These are phyloP conservation scores for Paedocypris micromegethes DNA, from an alignment of 2,797 vertebrate genomes.

Conservation along the genomic window DNA sequence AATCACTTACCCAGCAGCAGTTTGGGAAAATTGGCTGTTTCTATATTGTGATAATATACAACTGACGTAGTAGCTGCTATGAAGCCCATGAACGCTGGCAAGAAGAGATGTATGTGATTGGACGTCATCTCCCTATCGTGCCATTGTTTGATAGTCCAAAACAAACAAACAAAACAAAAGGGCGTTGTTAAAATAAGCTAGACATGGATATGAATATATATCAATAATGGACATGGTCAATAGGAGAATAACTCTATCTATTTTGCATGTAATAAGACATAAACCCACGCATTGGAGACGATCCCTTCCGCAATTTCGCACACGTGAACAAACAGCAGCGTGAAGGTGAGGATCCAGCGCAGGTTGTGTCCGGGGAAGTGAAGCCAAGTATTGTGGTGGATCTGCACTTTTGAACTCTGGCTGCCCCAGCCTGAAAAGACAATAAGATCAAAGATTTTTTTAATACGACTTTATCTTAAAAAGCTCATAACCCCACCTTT, in stretches of 20 bases:
- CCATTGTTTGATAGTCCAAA: neutral
- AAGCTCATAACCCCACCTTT: neutral
- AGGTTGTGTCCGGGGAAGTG: constrained; percentile 97
- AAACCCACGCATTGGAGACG: constrained; percentile 84
- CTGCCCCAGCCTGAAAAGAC: constrained; percentile 86
- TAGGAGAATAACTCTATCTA: neutral
- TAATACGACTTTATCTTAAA: neutral
- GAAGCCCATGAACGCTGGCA: constrained; percentile 95
- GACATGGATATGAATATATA: neutral
- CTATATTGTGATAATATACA: constrained; percentile 98
- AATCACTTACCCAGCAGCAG: constrained; percentile 81
- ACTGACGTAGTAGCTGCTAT: constrained; percentile 92
- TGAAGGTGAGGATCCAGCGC: constrained; percentile 95
- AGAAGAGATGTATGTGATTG: constrained; percentile 87
- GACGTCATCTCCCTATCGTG: constrained; percentile 69
- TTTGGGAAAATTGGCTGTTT: constrained; percentile 98
- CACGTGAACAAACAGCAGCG: constrained; percentile 89
- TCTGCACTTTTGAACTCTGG: constrained; percentile 98
- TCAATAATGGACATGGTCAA: neutral
- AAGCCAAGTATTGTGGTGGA: constrained; percentile 98
- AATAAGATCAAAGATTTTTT: constrained; percentile 9
- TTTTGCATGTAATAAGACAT: neutral
- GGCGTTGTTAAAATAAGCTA: neutral
- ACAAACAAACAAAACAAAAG: neutral
- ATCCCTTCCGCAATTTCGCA: constrained; percentile 96